phyloP scores from a whole-genome alignment of 2,888 invertebrate species.

The Epistrophe eligans region DNA sequence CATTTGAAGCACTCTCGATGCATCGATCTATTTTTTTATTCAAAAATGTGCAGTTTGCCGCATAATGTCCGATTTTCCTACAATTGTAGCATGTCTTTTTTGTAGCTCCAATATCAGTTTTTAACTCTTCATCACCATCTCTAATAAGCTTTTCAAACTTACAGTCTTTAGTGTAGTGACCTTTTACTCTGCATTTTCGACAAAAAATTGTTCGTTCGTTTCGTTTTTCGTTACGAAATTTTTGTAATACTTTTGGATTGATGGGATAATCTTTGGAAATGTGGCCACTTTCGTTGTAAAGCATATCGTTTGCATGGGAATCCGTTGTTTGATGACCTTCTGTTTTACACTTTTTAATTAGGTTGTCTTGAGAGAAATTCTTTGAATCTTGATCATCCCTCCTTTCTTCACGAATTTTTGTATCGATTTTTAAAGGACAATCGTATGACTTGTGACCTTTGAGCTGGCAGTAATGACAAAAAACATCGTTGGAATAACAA shows the following conservation, averaged over 20 bases:
- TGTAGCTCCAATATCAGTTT: not conserved
- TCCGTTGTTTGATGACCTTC: not conserved
- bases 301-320: too few relatives aligned
- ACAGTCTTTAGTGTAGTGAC: not conserved
- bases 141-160: not conserved
- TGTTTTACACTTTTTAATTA: not conserved
- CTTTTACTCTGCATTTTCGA: not conserved
- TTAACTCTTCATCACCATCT: not conserved
- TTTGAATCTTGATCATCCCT: too few relatives aligned
- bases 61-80: not conserved
- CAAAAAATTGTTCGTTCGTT: not conserved
- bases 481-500: not conserved
- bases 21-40: not conserved
- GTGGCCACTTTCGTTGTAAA: not conserved
- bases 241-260: not conserved
- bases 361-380: not conserved
- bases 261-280: not conserved
- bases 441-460: not conserved
- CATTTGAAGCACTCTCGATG: not conserved
- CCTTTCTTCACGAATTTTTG: not conserved
- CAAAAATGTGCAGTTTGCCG: not conserved
- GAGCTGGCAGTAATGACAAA: not conserved
- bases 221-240: not conserved
- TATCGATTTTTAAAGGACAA: not conserved
- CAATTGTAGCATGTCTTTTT: not conserved